Conservation (phyloP, 2,888 invertebrate species). For the Eupithecia exiguata region DNA sequence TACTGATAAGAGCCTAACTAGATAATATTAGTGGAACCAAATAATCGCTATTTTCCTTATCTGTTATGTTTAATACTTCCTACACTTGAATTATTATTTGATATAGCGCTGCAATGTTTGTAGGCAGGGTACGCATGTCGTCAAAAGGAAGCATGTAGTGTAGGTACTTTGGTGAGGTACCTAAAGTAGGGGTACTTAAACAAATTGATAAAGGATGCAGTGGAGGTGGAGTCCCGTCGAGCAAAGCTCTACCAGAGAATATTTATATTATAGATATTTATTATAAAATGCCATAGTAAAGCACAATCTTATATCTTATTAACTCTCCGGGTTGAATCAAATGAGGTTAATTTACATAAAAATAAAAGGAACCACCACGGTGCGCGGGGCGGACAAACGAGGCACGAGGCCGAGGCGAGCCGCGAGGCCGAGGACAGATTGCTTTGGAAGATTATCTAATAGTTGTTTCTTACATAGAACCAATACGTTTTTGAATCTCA, state of each 20-base stretch:
- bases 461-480: too few relatives aligned
- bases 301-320: not conserved
- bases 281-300: not conserved
- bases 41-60: not conserved
- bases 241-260: too few relatives aligned
- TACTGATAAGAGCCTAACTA: not conserved
- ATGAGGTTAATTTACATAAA: not conserved
- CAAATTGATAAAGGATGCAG: not conserved
- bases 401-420: too few relatives aligned
- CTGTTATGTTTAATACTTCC: not conserved
- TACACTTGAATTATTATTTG: not conserved
- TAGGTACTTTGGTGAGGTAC: not conserved
- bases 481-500: not conserved
- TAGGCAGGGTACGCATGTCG: not conserved
- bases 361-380: not conserved
- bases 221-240: not conserved
- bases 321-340: not conserved
- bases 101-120: not conserved
- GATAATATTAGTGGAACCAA: not conserved
- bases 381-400: too few relatives aligned
- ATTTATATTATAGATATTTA: too few relatives aligned
- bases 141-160: not conserved
- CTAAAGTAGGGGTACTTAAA: not conserved
- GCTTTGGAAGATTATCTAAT: too few relatives aligned
- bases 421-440: not conserved